Evolutionary conservation across 2,888 invertebrate genomes (phyloP).

Genomic region (Oeneis ivallda): DNA sequence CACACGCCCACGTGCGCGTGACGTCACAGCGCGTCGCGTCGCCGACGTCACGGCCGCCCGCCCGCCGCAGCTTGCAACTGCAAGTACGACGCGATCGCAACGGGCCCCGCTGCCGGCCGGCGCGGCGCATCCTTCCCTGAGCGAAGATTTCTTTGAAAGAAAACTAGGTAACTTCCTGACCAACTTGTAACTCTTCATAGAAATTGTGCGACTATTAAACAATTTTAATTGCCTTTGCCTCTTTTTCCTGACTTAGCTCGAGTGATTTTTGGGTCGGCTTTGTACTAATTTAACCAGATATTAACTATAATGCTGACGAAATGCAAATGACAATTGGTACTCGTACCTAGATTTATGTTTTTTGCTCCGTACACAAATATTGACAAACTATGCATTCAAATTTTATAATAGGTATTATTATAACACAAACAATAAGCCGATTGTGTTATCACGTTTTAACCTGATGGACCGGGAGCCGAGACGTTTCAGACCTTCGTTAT

Average conservation of each 20-base stretch:
- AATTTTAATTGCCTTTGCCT: background rate
- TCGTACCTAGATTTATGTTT: too few species aligned
- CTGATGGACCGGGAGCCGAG: too few species aligned
- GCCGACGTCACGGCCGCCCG: slow-evolving; percentile 65
- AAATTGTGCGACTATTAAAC: background rate
- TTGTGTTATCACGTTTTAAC: too few species aligned
- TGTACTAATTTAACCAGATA: background rate
- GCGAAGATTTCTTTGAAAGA: background rate
- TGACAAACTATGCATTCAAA: too few species aligned
- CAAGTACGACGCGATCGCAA: slow-evolving; percentile 32
- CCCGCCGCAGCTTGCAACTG: slow-evolving; percentile 33
- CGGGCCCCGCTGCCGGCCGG: slow-evolving; percentile 22
- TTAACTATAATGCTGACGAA: background rate
- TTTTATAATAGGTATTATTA: too few species aligned
- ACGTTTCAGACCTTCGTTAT: too few species aligned
- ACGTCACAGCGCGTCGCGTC: slow-evolving; percentile 65
- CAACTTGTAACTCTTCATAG: background rate
- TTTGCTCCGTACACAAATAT: too few species aligned
- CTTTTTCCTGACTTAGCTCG: background rate
- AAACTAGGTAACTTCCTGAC: background rate
- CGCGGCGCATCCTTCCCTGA: background rate
- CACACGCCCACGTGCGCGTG: slow-evolving; percentile 73
- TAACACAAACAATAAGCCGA: too few species aligned
- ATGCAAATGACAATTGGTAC: background rate
- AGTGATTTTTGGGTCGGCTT: background rate